Percentiles rank a stretch among this genome's conserved stretches.
Evolutionary conservation across 37 sponge, comb jelly and placozoan species (phyloP).

Genomic region (Eunapius fragilis): DNA sequence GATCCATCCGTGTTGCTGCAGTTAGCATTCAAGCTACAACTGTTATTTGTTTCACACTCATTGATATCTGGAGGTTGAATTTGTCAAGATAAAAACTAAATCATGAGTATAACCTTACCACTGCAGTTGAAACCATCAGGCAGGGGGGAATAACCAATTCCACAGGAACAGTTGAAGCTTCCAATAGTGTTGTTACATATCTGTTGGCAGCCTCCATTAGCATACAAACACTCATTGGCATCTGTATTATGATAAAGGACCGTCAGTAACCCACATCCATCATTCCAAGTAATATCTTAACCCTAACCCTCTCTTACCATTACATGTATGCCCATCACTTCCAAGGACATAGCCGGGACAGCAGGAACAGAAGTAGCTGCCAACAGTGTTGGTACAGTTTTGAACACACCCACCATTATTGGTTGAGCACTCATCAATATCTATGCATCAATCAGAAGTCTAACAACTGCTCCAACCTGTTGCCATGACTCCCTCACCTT

Average conservation of each 20-base stretch:
- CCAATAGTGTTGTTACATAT: constrained; percentile 40
- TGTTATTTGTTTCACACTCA: constrained; percentile 25
- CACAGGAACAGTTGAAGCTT: constrained; percentile 22
- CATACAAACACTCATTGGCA: constrained; percentile 21
- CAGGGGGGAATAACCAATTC: constrained; percentile 4
- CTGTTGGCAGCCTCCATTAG: constrained; percentile 53
- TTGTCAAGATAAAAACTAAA: neutral
- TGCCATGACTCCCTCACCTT: neutral
- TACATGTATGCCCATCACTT: neutral
- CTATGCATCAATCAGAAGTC: neutral
- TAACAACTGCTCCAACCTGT: neutral
- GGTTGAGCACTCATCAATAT: constrained; percentile 28
- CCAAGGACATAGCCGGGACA: constrained; percentile 17
- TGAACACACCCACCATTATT: constrained; percentile 37
- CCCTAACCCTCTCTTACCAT: neutral
- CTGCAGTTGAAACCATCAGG: neutral
- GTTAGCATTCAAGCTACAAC: neutral
- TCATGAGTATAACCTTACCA: neutral
- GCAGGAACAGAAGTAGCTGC: constrained; percentile 50
- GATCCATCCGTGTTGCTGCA: constrained; percentile 58
- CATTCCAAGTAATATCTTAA: neutral
- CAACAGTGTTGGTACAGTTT: constrained; percentile 34
- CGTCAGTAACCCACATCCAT: neutral
- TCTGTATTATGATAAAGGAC: constrained; percentile 10
- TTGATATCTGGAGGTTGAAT: constrained; percentile 13